Conservation (phyloP, 2,113 vertebrate genomes). For the Eurystomus gularis region DNA sequence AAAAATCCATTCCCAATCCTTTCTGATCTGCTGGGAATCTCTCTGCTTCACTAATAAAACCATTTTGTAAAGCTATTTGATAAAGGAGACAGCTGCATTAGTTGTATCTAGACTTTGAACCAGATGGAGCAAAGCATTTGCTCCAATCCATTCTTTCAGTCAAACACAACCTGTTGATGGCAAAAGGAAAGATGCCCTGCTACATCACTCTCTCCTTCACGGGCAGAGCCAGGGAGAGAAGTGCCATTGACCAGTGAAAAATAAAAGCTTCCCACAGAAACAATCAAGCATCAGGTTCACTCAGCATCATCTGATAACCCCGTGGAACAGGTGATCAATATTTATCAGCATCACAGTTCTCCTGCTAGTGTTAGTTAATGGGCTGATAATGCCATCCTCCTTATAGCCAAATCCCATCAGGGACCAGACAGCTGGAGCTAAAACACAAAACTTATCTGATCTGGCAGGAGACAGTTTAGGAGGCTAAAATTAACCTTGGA, state of each 20-base stretch:
- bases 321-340: slow-evolving; percentile 65
- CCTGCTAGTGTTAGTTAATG: slow-evolving; percentile 67
- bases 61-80: background rate
- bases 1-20: background rate
- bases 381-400: slow-evolving; percentile 67
- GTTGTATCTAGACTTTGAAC: background rate
- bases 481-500: slow-evolving; percentile 74
- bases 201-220: background rate
- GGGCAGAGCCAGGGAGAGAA: background rate
- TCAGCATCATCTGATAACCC: slow-evolving; percentile 64
- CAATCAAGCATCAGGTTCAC: slow-evolving; percentile 31
- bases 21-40: background rate
- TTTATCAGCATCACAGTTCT: slow-evolving; percentile 67
- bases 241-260: background rate
- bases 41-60: background rate
- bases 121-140: background rate
- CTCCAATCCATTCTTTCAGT: background rate
- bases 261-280: slow-evolving; percentile 46
- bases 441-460: slow-evolving; percentile 64
- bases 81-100: background rate
- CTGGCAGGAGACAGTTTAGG: slow-evolving; percentile 65
- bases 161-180: background rate
- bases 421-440: slow-evolving; percentile 54
- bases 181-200: background rate
- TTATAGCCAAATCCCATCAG: slow-evolving; percentile 65